Conservation (phyloP, 2,113 vertebrate species). For the Dasypus novemcinctus region DNA sequence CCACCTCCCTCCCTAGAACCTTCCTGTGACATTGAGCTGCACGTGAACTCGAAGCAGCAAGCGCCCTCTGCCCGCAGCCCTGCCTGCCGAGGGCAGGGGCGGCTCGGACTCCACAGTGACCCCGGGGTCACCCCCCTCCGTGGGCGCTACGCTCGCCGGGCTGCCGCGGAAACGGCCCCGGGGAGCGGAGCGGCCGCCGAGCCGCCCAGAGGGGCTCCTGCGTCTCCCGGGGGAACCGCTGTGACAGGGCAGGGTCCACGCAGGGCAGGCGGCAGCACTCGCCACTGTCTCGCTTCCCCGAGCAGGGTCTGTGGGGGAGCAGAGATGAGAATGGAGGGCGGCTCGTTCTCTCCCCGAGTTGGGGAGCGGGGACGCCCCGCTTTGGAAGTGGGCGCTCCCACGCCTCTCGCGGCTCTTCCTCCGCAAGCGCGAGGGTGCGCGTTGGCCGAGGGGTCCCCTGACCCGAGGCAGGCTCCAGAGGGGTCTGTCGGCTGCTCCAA, state of each 20-base stretch:
- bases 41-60: no score
- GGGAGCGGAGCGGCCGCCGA: fast-evolving
- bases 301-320: background rate
- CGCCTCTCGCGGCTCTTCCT: fast-evolving
- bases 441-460: background rate
- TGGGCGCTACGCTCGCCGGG: no score
- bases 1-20: background rate
- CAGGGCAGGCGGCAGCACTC: fast-evolving
- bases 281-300: fast-evolving
- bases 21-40: fast-evolving
- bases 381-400: fast-evolving
- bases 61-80: no score
- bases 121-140: no score
- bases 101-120: background rate
- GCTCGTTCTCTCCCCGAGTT: fast-evolving
- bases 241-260: no score
- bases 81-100: no score
- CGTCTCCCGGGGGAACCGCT: no score
- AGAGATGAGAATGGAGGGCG: fast-evolving
- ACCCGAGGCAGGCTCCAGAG: fast-evolving
- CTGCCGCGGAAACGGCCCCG: fast-evolving
- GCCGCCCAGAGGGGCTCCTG: fast-evolving
- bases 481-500: background rate
- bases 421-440: background rate
- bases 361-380: fast-evolving